Percentiles rank a stretch among this genome's conserved stretches.
These are phyloP conservation scores for Eunapius fragilis DNA, from an alignment of 37 sponge, comb jelly and placozoan species.

Conservation along the genomic window DNA sequence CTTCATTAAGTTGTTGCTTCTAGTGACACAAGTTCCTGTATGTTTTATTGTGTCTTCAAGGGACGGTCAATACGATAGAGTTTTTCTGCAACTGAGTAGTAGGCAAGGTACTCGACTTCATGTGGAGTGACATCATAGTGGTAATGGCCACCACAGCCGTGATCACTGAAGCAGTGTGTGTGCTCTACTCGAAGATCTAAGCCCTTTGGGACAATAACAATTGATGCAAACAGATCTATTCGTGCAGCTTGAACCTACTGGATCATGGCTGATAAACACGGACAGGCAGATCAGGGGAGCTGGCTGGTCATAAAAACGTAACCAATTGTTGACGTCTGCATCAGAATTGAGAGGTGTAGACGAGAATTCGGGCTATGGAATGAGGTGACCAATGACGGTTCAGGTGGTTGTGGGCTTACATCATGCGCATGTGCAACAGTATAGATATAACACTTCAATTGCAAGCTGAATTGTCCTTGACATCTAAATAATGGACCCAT, in stretches of 20 bases:
- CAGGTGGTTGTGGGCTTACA: too few species aligned
- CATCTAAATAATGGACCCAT: too few species aligned
- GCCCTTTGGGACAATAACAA: conserved; percentile 34
- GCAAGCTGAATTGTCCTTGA: too few species aligned
- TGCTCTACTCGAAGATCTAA: conserved; percentile 95
- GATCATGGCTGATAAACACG: conserved; percentile 90
- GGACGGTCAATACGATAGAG: conserved; percentile 86
- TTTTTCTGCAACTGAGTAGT: conserved; percentile 79
- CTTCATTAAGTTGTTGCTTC: neutral
- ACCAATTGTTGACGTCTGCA: conserved; percentile 89
- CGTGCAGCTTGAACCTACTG: conserved; percentile 50
- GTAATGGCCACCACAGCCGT: conserved; percentile 98
- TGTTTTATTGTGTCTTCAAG: conserved; percentile 23
- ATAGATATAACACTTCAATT: neutral
- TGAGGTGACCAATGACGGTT: too few species aligned
- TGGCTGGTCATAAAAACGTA: conserved; percentile 83
- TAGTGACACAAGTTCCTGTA: neutral
- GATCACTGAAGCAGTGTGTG: conserved; percentile 98
- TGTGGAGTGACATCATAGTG: conserved; percentile 93
- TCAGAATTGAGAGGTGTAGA: conserved; percentile 73
- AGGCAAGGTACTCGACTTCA: conserved; percentile 90
- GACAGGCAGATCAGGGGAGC: conserved; percentile 88
- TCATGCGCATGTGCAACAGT: neutral
- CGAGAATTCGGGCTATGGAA: conserved; percentile 87
- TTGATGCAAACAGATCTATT: neutral